Evolutionary conservation across 2,888 invertebrate genomes (phyloP), one percentile per base, ranked within the genome.

Genomic region (Trichogramma evanescens): DNA sequence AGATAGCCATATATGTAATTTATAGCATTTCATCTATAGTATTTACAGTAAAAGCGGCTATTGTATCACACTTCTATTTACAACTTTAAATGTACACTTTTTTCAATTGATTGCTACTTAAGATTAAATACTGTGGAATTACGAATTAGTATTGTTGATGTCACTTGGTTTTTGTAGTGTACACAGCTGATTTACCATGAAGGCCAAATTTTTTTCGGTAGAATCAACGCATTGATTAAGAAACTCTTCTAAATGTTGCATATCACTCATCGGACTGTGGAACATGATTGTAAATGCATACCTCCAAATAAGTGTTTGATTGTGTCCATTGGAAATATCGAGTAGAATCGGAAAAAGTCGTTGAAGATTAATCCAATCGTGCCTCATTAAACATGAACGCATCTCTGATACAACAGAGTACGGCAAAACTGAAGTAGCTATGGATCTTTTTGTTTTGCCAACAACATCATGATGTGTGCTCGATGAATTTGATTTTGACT

Each of bases 321-420:
- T 64, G n/a, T 63, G 13, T 13, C 13, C 58, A 41, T 6, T 54
- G 5, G 61, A 43, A 42, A 61, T 10, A 50, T 63, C 52, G 49
- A 66, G 39, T 44, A 67, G 52, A 26, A 66, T 9, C 45, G 59
- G 62, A 63, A 66, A 65, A 13, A 66, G 48, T 40, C 59, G 61
- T 50, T 67, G 66, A 10, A 66, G 41, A 58, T 61, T 63, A 45
- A 56, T 6, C 66, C 66, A 67, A 54, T 67, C 65, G 48, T 67
- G 65, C 49, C 42, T 64, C 59, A 61, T 58, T 43, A 64, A 39
- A 58, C 65, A 65, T 4, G 54, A 52, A 8, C 63, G 59, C 66
- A 67, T 63, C 58, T 67, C 63, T 7, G 6, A 41, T 6, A 63
- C 8, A 40, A 58, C 58, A 60, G 61, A 63, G 13, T 13, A 45